phyloP scores from a whole-genome alignment of 1,140 invertebrate genomes.

The Anastatus disparis region DNA sequence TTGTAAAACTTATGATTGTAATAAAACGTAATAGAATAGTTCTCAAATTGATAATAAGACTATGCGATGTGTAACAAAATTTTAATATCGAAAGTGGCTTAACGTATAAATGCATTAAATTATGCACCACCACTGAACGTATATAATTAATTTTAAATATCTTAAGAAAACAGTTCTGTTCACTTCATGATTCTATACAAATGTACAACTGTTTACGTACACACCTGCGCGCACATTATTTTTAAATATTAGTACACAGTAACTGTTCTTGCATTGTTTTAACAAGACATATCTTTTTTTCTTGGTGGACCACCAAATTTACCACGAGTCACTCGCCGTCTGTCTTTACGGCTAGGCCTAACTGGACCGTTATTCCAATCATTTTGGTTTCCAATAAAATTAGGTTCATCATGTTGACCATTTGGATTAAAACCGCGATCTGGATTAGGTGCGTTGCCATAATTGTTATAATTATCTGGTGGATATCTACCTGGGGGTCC shows the following conservation, averaged over 20 bases:
- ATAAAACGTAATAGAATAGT: slow-evolving; percentile 25
- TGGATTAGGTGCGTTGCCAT: slow-evolving; percentile 29
- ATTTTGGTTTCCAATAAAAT: neutral
- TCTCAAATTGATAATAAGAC: neutral
- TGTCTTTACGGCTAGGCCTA: slow-evolving; percentile 31
- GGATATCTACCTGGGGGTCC: slow-evolving; percentile 46
- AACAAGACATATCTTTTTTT: slow-evolving; percentile 32
- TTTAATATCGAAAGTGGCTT: slow-evolving; percentile 10
- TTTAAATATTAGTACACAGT: neutral
- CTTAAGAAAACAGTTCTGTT: neutral
- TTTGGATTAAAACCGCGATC: slow-evolving; percentile 24
- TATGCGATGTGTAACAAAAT: slow-evolving; percentile 27
- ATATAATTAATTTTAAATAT: too few relatives aligned
- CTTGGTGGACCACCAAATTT: slow-evolving; percentile 32
- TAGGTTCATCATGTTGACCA: slow-evolving; percentile 11
- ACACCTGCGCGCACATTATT: neutral
- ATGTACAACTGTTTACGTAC: slow-evolving; percentile 22
- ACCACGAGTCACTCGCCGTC: slow-evolving; percentile 22
- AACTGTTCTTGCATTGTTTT: neutral
- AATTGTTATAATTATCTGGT: slow-evolving; percentile 34
- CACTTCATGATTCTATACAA: slow-evolving; percentile 22
- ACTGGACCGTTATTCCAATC: slow-evolving; percentile 32
- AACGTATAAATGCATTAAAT: slow-evolving; percentile 8
- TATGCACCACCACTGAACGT: slow-evolving; percentile 20
- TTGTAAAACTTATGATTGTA: slow-evolving; percentile 22